These are phyloP conservation scores for Prochilodus magdalenae DNA, from an alignment of 2,113 vertebrate genomes.

Conservation along the genomic window DNA sequence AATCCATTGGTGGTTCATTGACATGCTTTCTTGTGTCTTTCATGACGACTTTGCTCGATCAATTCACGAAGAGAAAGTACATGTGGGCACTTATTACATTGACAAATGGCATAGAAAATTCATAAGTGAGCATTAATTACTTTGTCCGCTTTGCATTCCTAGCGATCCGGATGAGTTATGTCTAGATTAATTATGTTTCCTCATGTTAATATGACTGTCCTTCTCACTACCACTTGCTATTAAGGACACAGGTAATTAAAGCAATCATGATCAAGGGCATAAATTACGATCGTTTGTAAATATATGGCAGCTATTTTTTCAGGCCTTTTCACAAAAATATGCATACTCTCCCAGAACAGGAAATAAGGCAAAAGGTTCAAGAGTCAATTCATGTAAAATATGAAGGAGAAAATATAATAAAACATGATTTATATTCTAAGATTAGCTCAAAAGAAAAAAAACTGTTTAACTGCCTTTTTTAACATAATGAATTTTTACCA, in stretches of 20 bases:
- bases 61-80: neutral
- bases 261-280: neutral
- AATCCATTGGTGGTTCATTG: neutral
- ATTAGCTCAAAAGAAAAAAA: no score
- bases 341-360: neutral
- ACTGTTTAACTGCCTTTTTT: no score
- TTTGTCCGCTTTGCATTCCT: neutral
- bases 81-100: neutral
- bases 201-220: neutral
- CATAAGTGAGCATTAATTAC: neutral
- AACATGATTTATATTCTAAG: no score
- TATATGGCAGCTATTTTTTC: neutral
- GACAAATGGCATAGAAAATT: neutral
- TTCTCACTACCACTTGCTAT: neutral
- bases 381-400: neutral
- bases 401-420: no score
- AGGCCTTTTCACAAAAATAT: neutral
- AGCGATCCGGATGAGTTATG: neutral
- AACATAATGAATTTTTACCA: no score
- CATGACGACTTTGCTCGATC: neutral
- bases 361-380: neutral
- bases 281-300: neutral
- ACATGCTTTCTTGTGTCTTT: neutral
- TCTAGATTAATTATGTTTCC: constrained; percentile 1
- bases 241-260: neutral